Percentiles rank a stretch among this genome's conserved stretches.
Conservation (phyloP, 2,888 invertebrate species). For the Eubasilissa splendida region DNA sequence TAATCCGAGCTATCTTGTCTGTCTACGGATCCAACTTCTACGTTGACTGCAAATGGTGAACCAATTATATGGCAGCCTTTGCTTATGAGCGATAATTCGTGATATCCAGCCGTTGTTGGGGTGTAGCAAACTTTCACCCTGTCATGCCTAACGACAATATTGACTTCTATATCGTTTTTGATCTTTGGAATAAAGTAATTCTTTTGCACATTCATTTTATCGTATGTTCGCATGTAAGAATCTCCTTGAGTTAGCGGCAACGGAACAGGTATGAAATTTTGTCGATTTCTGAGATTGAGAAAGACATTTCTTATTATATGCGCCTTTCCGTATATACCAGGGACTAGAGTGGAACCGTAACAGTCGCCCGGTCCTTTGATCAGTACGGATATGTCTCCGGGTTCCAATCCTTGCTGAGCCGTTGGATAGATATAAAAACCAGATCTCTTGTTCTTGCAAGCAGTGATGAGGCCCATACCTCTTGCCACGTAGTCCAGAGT, state of each 20-base stretch:
- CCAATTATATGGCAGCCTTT: constrained; percentile 73
- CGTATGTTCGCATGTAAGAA: constrained; percentile 67
- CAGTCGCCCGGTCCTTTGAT: constrained; percentile 70
- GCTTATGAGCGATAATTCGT: constrained; percentile 73
- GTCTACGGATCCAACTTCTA: constrained; percentile 60
- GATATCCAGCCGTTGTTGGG: constrained; percentile 71
- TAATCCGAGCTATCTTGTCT: constrained; percentile 62
- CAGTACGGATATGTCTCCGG: constrained; percentile 69
- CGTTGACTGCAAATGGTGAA: constrained; percentile 74
- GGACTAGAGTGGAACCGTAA: constrained; percentile 68
- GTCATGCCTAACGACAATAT: constrained; percentile 67
- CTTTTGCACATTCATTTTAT: constrained; percentile 69
- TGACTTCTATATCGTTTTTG: constrained; percentile 71
- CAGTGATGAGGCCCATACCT: constrained; percentile 75
- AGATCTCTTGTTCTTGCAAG: constrained; percentile 72
- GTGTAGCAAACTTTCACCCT: constrained; percentile 71
- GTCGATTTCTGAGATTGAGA: constrained; percentile 64
- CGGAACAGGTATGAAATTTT: constrained; percentile 66
- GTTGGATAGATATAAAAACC: constrained; percentile 75
- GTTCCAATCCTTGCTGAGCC: constrained; percentile 69
- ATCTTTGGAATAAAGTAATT: constrained; percentile 70
- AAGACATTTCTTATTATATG: constrained; percentile 69
- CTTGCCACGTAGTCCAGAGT: constrained; percentile 73
- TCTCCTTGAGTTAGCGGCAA: constrained; percentile 69
- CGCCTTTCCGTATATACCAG: constrained; percentile 69